Conservation (phyloP, 1,140 invertebrate species). For the Megalonaias nervosa region DNA sequence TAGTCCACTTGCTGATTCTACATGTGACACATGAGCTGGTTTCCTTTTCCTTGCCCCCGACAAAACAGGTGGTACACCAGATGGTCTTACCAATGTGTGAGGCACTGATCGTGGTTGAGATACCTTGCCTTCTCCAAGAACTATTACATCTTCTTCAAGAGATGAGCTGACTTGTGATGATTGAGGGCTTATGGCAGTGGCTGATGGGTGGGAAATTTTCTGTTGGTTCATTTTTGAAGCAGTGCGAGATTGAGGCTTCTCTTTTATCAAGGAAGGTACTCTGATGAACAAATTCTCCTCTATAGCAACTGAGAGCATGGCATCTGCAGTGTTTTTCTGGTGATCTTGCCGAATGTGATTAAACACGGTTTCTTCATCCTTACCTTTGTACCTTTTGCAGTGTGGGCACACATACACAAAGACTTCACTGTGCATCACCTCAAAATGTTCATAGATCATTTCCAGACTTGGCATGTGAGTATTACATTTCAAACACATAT, state of each 20-base stretch:
- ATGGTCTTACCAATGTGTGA: conserved; percentile 3
- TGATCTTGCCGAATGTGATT: conserved; percentile 52
- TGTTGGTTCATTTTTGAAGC: conserved; percentile 7
- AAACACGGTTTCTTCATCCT: conserved; percentile 48
- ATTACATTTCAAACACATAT: conserved; percentile 61
- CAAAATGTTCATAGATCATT: conserved; percentile 57
- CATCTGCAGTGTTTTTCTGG: conserved; percentile 38
- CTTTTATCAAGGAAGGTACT: conserved; percentile 49
- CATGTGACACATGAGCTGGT: conserved; percentile 24
- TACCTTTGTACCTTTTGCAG: conserved; percentile 55
- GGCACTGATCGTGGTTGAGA: not conserved
- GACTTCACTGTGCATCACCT: conserved; percentile 56
- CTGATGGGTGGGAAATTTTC: not conserved
- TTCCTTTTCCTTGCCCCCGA: conserved; percentile 24
- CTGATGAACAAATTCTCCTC: conserved; percentile 56
- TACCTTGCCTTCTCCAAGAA: not conserved
- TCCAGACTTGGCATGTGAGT: conserved; percentile 58
- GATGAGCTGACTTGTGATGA: not conserved
- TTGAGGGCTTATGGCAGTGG: not conserved
- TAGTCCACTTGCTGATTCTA: conserved; percentile 23
- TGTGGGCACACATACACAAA: conserved; percentile 60
- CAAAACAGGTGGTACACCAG: not conserved
- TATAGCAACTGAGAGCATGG: conserved; percentile 56
- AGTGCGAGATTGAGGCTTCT: conserved; percentile 12
- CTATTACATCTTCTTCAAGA: not conserved